Evolutionary conservation across 2,888 invertebrate species (phyloP).

Genomic region (Dioctria linearis): DNA sequence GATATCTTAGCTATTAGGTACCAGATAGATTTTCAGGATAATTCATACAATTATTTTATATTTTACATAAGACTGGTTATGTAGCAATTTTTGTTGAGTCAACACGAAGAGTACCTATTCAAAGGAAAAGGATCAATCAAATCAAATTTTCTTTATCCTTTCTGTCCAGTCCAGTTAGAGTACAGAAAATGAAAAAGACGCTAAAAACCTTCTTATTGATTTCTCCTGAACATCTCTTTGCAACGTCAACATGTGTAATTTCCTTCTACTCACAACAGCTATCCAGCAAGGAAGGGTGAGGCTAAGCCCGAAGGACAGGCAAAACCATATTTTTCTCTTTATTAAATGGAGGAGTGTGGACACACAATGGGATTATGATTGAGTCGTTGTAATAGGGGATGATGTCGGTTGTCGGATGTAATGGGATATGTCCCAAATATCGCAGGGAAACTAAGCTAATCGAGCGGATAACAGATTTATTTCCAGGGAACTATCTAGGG

Average conservation of each 20-base stretch:
- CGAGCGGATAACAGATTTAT: constrained; percentile 60
- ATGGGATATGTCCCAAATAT: constrained; percentile 56
- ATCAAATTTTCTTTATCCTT: too few species aligned
- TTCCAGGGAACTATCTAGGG: constrained; percentile 39
- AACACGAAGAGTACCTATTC: too few species aligned
- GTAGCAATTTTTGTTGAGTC: too few species aligned
- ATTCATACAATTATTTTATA: too few species aligned
- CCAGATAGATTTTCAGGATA: too few species aligned
- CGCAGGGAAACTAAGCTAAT: constrained; percentile 57
- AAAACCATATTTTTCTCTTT: constrained; percentile 61
- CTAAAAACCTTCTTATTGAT: background rate
- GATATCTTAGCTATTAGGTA: too few species aligned
- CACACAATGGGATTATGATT: constrained; percentile 64
- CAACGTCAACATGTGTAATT: constrained; percentile 29
- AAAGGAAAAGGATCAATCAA: too few species aligned
- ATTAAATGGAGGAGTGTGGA: constrained; percentile 62
- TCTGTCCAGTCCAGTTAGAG: too few species aligned
- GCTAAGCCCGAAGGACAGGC: constrained; percentile 45
- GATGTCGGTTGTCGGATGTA: constrained; percentile 59
- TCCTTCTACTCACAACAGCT: constrained; percentile 33
- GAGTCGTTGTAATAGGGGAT: constrained; percentile 64
- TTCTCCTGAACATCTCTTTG: background rate
- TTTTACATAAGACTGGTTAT: too few species aligned
- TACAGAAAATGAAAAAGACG: too few species aligned
- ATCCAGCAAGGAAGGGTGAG: constrained; percentile 26